These are phyloP conservation scores for Tinea trinotella DNA, from an alignment of 2,888 invertebrate species.

Conservation along the genomic window DNA sequence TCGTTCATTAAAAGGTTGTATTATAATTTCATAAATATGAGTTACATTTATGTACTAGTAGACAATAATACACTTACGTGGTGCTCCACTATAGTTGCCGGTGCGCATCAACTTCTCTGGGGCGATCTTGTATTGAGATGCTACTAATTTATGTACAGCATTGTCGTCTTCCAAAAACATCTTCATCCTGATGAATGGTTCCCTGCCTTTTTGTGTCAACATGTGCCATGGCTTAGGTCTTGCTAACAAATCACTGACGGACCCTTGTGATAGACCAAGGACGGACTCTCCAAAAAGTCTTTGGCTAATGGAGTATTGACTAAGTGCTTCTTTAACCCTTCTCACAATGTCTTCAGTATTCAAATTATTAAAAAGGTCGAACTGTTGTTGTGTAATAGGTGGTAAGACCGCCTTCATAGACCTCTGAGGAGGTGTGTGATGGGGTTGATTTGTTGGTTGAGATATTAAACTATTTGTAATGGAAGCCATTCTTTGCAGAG, in stretches of 20 bases:
- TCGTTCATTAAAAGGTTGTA: no score
- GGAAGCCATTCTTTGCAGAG: constrained; percentile 97
- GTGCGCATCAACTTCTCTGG: constrained; percentile 98
- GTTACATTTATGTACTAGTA: no score
- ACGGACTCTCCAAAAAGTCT: constrained; percentile 98
- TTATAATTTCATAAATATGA: no score
- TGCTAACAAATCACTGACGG: constrained; percentile 96
- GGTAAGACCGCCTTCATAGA: constrained; percentile 97
- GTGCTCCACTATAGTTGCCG: constrained; percentile 89
- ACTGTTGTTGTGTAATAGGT: constrained; percentile 98
- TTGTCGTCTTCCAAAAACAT: constrained; percentile 97
- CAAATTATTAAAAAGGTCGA: constrained; percentile 96
- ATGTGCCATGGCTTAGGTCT: constrained; percentile 99
- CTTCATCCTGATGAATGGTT: constrained; percentile 98
- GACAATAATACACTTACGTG: constrained; percentile 75
- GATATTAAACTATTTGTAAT: constrained; percentile 97
- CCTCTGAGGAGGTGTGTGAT: constrained; percentile 86
- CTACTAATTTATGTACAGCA: constrained; percentile 94
- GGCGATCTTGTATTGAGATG: constrained; percentile 98
- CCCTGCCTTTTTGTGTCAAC: constrained; percentile 96
- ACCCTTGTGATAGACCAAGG: constrained; percentile 96
- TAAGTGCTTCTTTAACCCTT: constrained; percentile 94
- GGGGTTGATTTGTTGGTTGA: constrained; percentile 88
- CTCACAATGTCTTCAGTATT: constrained; percentile 99
- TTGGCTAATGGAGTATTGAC: constrained; percentile 97